Percentiles rank a stretch among this genome's conserved stretches.
These are phyloP conservation scores for Lamellibrachia columna DNA, from an alignment of 2,888 invertebrate species.

Conservation along the genomic window DNA sequence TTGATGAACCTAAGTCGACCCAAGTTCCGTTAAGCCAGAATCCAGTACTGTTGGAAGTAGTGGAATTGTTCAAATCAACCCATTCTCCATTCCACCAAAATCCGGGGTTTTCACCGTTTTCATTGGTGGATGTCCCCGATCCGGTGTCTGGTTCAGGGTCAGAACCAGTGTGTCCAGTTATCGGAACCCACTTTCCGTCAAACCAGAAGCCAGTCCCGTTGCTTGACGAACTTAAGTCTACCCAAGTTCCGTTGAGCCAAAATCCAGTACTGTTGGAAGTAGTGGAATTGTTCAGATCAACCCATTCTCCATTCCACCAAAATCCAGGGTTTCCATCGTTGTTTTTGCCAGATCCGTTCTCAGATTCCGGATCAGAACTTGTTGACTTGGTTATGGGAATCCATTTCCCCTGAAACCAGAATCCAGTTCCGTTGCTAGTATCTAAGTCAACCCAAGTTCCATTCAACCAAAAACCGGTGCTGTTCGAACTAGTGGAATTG, in stretches of 20 bases:
- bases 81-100: constrained; percentile 18
- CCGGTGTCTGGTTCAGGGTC: background rate
- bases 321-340: background rate
- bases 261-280: constrained; percentile 20
- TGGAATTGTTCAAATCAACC: background rate
- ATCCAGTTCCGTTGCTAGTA: background rate
- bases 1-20: background rate
- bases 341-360: background rate
- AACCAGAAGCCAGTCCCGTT: constrained; percentile 17
- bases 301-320: constrained; percentile 10
- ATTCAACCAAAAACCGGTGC: background rate
- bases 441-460: constrained; percentile 22
- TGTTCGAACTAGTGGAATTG: background rate
- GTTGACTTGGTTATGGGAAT: background rate
- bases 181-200: background rate
- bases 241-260: constrained; percentile 17
- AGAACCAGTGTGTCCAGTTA: background rate
- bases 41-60: constrained; percentile 17
- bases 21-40: constrained; percentile 5
- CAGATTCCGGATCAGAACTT: background rate
- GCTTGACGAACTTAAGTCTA: background rate
- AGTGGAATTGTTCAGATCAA: background rate
- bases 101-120: background rate
- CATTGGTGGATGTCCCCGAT: background rate
- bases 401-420: background rate